Percentiles rank a stretch among this genome's conserved stretches.
These are phyloP conservation scores for Remorina albescens DNA, from an alignment of 2,797 vertebrate species.

Conservation along the genomic window DNA sequence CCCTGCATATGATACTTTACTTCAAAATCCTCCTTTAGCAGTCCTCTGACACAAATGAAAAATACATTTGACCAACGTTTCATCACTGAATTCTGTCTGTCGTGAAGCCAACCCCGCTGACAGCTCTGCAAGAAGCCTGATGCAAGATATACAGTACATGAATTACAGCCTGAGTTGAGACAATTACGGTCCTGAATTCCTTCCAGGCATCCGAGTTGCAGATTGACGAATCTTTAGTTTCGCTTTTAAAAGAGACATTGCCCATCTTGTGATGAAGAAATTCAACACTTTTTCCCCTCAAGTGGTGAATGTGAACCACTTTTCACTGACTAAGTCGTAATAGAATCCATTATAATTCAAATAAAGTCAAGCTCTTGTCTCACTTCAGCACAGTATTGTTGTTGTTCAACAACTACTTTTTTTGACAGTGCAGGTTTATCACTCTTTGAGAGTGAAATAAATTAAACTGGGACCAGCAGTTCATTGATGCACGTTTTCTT, in stretches of 20 bases:
- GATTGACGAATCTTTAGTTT: conserved; percentile 45
- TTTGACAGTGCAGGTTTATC: conserved; percentile 17
- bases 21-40: conserved; percentile 31
- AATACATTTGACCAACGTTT: conserved; percentile 48
- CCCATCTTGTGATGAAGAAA: conserved; percentile 42
- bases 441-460: conserved; percentile 31
- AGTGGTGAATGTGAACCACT: conserved; percentile 46
- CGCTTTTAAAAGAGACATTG: conserved; percentile 45
- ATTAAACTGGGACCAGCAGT: conserved; percentile 35
- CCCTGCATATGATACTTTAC: too few species aligned
- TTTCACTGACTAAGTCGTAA: conserved; percentile 45
- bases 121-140: conserved; percentile 8
- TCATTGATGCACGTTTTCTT: conserved; percentile 25
- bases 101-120: conserved; percentile 23
- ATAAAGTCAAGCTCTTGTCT: conserved; percentile 41
- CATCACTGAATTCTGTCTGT: conserved; percentile 45
- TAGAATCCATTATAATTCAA: conserved; percentile 42
- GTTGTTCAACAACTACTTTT: conserved; percentile 5
- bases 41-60: conserved; percentile 32
- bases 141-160: conserved; percentile 36
- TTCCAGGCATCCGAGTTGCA: conserved; percentile 53
- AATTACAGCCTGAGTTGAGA: conserved; percentile 57
- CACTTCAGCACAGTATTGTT: conserved; percentile 12
- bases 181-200: conserved; percentile 52
- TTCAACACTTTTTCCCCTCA: conserved; percentile 39